phyloP scores from a whole-genome alignment of 2,888 invertebrate species.

The Bhutanitis thaidina region DNA sequence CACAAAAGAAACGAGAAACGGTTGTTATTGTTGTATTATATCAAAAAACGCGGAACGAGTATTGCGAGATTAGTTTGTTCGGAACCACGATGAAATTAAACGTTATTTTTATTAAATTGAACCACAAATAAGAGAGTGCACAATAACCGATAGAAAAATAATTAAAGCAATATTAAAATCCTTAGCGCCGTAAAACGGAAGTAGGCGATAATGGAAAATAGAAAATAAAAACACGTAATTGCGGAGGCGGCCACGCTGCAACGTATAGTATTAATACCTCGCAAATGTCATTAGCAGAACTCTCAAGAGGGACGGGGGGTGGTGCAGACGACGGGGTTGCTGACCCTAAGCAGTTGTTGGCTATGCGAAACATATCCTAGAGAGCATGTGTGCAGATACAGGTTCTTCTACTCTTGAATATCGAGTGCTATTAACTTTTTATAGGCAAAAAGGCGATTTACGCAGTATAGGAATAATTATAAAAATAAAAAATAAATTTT shows the following conservation, averaged over 20 bases:
- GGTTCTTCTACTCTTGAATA: neutral
- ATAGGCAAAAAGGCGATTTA: too few species aligned
- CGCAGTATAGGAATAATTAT: too few species aligned
- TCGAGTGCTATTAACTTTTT: neutral
- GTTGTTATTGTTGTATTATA: too few species aligned
- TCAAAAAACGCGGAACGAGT: too few species aligned
- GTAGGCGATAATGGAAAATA: constrained; percentile 20
- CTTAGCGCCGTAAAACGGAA: constrained; percentile 14
- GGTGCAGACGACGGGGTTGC: constrained; percentile 27
- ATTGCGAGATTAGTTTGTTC: too few species aligned
- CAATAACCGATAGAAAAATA: constrained; percentile 15
- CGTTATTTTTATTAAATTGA: too few species aligned
- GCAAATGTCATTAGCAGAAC: constrained; percentile 52
- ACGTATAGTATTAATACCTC: constrained; percentile 36
- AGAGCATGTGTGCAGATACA: constrained; percentile 1
- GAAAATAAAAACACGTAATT: constrained; percentile 21
- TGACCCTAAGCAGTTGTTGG: constrained; percentile 35
- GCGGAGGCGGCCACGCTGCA: constrained; percentile 22
- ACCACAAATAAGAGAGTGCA: constrained; percentile 10
- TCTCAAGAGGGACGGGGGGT: constrained; percentile 26
- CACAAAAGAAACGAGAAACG: too few species aligned
- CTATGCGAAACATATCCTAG: constrained; percentile 22
- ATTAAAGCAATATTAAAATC: constrained; percentile 19
- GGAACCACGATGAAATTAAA: too few species aligned
- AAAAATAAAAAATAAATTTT: too few species aligned